A percentile compares a stretch with the other conserved stretches of the same genome.
Conservation (phyloP, 2,888 invertebrate genomes). For the Mythimna vitellina region DNA sequence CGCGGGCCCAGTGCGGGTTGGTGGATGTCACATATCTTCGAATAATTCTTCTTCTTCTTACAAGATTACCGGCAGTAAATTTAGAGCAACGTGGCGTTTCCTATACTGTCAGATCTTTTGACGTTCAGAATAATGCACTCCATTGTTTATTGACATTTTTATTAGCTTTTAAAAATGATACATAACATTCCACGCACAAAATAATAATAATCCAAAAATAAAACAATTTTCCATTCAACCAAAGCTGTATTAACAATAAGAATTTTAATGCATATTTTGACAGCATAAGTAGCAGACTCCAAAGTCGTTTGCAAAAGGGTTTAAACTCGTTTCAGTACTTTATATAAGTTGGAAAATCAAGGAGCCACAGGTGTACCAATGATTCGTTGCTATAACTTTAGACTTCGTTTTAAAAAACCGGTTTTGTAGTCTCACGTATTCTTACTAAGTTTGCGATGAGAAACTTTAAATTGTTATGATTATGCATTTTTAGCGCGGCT, state of each 20-base stretch:
- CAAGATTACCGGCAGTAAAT: no score
- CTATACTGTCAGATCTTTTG: no score
- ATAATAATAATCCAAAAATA: not conserved
- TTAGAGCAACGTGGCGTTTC: no score
- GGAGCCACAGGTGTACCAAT: slow-evolving; percentile 59
- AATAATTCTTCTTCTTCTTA: no score
- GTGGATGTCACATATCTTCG: no score
- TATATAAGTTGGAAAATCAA: slow-evolving; percentile 61
- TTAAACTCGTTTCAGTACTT: slow-evolving; percentile 53
- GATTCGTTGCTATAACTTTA: slow-evolving; percentile 36
- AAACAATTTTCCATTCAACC: not conserved
- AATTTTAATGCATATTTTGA: slow-evolving; percentile 46
- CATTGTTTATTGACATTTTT: no score
- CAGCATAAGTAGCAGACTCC: slow-evolving; percentile 51
- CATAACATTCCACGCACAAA: not conserved
- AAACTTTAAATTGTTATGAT: slow-evolving; percentile 23
- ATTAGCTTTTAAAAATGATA: no score
- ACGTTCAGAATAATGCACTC: no score
- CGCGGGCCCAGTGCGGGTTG: no score
- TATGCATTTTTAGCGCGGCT: slow-evolving; percentile 12
- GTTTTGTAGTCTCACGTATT: slow-evolving; percentile 44
- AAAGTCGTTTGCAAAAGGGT: slow-evolving; percentile 40
- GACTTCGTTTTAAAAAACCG: slow-evolving; percentile 55
- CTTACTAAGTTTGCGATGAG: slow-evolving; percentile 38
- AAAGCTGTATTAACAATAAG: slow-evolving; percentile 17